Evolutionary conservation across 2,113 vertebrate genomes (phyloP).

Genomic region (Alethe diademata): DNA sequence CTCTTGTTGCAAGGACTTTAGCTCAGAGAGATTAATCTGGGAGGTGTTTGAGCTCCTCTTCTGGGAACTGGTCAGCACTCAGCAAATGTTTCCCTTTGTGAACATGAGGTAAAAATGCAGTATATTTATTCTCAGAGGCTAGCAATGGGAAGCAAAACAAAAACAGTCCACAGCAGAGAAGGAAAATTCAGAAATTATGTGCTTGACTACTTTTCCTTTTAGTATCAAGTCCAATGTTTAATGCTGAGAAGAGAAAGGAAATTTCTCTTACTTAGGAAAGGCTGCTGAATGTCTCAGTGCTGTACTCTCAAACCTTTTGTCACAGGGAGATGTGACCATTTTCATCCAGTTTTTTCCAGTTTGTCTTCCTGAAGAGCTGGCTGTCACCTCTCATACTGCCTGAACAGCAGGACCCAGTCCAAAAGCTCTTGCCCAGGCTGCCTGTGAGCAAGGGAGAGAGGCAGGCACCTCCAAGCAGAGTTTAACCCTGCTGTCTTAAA

Average conservation of each 20-base stretch:
- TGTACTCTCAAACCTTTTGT: background rate
- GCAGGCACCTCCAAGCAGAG: background rate
- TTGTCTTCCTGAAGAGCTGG: background rate
- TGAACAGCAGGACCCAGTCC: background rate
- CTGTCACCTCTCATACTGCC: rapidly evolving
- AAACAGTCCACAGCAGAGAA: background rate
- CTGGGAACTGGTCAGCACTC: background rate
- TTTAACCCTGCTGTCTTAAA: background rate
- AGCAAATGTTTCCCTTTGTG: background rate
- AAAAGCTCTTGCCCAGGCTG: background rate
- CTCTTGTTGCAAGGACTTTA: background rate
- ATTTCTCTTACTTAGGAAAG: background rate
- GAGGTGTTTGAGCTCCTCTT: background rate
- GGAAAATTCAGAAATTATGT: background rate
- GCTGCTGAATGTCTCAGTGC: background rate
- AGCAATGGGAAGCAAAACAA: background rate
- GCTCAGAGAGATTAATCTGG: background rate
- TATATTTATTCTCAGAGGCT: background rate
- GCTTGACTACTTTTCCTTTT: background rate
- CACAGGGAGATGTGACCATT: background rate
- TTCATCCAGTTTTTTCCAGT: background rate
- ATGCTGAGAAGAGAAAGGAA: background rate
- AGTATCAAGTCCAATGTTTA: background rate
- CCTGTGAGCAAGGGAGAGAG: background rate
- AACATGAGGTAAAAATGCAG: background rate